Base-by-base conservation (phyloP, 2,113 vertebrate genomes). In the Aythya baeri region DNA sequence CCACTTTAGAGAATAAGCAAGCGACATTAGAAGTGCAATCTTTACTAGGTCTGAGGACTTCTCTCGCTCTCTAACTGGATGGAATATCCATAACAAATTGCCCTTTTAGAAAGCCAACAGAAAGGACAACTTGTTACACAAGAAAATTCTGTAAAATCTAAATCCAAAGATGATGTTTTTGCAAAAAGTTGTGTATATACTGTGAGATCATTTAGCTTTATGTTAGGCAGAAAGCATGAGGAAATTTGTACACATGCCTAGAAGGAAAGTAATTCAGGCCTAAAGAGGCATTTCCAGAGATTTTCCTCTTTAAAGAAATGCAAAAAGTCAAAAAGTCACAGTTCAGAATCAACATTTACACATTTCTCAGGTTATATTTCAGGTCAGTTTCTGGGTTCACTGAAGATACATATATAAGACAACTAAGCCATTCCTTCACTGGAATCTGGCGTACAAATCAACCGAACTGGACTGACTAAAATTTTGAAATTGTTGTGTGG, bases 111-210 rank as follows among this genome's bases (percentile, higher is more conserved):
- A 85, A 5, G 16, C 27, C 55, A 82, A 52, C 29, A 57, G 50
- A 67, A 77, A 76, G 76, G 6, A 57, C 14, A 81, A 43, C 16
- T 61, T 57, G 21, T 50, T 25, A 15, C 8, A 43, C 15, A 11
- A 67, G 49, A 75, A 38, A 75, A 62, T 17, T 21, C 16, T 49
- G 22, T 55, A 84, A 78, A 54, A 67, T 49, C 34, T 77, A 18
- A 78, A 71, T 14, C 29, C 22, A 79, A 61, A 74, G 55, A 36
- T 9, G 2, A 0, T n/a, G 41, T 41, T 77, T 70, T 32, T 9
- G 1, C 29, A 71, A 65, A 63, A 83, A 22, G 0, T 0, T 23
- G 55, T 52, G 22, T 3, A 17, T 4, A 6, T 18, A 46, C 31
- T n/a, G 12, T 16, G 34, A 78, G 15, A 88, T 57, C 3, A 29